Evolutionary conservation across 2,888 invertebrate genomes (phyloP), one percentile per base, ranked within the genome.

Genomic region (Carterocephalus palaemon): DNA sequence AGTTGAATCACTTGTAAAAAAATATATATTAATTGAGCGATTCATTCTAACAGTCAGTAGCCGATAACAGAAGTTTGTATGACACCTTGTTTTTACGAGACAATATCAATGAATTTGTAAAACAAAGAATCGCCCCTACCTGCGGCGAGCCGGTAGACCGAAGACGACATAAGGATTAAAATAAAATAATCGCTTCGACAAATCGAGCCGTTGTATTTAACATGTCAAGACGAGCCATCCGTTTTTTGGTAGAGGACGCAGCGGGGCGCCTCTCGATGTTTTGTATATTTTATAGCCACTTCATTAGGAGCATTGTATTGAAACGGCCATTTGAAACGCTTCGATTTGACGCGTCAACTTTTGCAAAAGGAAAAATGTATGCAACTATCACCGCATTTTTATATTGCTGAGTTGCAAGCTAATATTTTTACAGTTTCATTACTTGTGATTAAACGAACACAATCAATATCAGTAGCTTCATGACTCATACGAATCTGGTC

Each of bases 171-270:
- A 61, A 45, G 22, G 29, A 16, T 15, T 16, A 29, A 29, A 29
- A 28, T 28, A 28, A 73, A 68, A 74, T 77, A 78, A 83, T 80
- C 75, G 72, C 70, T 64, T 67, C 70, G 67, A 80, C 78, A 81
- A 75, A 82, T 79, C 79, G 74, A 70, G 67, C 64, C 75, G 73
- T 73, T 78, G 67, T 62, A 68, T 78, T 67, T 62, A 68, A 84
- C 83, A 77, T 83, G 85, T 85, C 74, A 64, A 70, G 75, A 85
- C 85, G 83, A 67, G 83, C 66, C 73, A 70, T 71, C 64, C 60
- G 59, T 67, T 75, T 64, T 79, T 80, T 82, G 45, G 45, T 51
- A 39, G 43, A 68, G 70, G 65, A 53, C 73, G 57, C 76, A 67
- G 77, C 75, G 72, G 80, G 80, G 70, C 71, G 74, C 72, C 78